Evolutionary conservation across 2,113 vertebrate species (phyloP).

Genomic region (Boleophthalmus pectinirostris): DNA sequence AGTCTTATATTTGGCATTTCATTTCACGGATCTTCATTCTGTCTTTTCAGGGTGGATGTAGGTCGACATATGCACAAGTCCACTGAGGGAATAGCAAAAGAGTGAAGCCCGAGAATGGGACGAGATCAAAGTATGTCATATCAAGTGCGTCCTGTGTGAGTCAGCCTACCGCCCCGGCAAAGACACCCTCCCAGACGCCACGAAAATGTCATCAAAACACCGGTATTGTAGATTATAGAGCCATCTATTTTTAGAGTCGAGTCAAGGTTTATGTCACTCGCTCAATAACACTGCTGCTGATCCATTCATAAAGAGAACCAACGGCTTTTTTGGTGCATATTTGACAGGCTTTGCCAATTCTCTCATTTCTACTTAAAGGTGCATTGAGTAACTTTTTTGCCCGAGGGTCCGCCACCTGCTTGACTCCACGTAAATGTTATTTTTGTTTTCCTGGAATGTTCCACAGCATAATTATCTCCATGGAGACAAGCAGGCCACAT

Average conservation of each 20-base stretch:
- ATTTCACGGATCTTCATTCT: conserved; percentile 66
- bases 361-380: too few species aligned
- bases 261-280: conserved; percentile 52
- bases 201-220: conserved; percentile 61
- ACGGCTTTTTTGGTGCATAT: too few species aligned
- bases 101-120: conserved; percentile 36
- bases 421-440: too few species aligned
- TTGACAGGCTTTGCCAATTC: too few species aligned
- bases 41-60: conserved; percentile 57
- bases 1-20: conserved; percentile 57
- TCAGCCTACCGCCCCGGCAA: conserved; percentile 50
- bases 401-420: too few species aligned
- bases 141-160: conserved; percentile 54
- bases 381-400: too few species aligned
- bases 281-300: conserved; percentile 55
- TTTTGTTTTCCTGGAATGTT: too few species aligned
- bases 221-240: conserved; percentile 42
- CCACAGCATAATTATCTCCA: too few species aligned
- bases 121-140: conserved; percentile 68
- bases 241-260: conserved; percentile 69
- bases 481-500: too few species aligned
- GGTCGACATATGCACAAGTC: conserved; percentile 61
- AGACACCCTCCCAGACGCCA: conserved; percentile 50
- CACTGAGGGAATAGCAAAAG: conserved; percentile 43
- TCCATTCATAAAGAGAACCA: conserved; percentile 56